Evolutionary conservation across 1,140 invertebrate species (phyloP), one percentile per base, ranked within the genome.

Genomic region (Drosophila suzukii): DNA sequence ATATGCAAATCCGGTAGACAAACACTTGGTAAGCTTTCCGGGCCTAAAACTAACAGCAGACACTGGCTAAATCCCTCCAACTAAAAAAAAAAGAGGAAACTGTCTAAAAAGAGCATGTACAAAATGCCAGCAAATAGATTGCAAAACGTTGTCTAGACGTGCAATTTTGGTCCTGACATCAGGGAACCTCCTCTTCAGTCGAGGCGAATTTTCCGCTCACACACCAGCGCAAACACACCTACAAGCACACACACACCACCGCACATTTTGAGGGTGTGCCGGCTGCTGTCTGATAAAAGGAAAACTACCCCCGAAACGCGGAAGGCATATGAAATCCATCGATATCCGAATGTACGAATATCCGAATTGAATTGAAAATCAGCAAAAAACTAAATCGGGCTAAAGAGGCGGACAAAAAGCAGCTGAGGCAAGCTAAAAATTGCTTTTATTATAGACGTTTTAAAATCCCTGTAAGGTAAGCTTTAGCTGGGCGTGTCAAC

Each of bases 281-380:
- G 62, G 63, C 65, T 75, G 76, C 63, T 57, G 59, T 66, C 65
- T 54, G 44, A 47, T 58, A 34, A 47, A 51, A 51, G 13, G 59
- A 81, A 88, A 86, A 86, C 82, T 86, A 86, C 82, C 82, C 82
- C 75, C 76, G 46, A 84, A 84, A 84, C 6, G 36, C 24, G 53
- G 53, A 57, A 49, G 50, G 51, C 63, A 50, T 44, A 46, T 66
- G 41, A 49, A 58, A 71, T 39, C 68, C 66, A 72, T 71, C 68
- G 68, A 71, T 71, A 71, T 71, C 30, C 51, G 65, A 71, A 27
- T 27, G 3, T 27, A 5, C 27, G 27, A 27, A 41, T 71, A 71
- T 70, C 44, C 51, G 65, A 71, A 70, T 50, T 71, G 46, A 60
- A 76, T 82, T 47, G 68, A 70, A 80, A 80, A 67, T 74, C 60